These are phyloP conservation scores for Pogonomyrmex californicus DNA, from an alignment of 1,140 invertebrate species.

Conservation along the genomic window DNA sequence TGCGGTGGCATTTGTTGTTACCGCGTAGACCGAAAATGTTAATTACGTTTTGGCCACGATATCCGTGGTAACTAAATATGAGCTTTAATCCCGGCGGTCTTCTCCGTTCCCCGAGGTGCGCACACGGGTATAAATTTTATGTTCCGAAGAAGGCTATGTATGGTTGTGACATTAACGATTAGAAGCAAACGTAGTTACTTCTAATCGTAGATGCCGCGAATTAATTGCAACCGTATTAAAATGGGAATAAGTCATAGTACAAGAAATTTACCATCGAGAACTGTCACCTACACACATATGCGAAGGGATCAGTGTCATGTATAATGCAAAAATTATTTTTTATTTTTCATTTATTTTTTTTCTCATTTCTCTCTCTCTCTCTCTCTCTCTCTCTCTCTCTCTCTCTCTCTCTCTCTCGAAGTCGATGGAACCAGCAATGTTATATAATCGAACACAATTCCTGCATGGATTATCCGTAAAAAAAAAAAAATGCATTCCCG, in stretches of 20 bases:
- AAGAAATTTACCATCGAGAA: background rate
- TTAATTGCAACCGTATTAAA: background rate
- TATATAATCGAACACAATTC: background rate
- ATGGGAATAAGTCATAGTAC: background rate
- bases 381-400: background rate
- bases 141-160: background rate
- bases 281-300: background rate
- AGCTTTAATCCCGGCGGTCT: conserved; percentile 40
- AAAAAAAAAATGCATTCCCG: background rate
- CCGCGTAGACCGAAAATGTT: conserved; percentile 26
- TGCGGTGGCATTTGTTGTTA: conserved; percentile 48
- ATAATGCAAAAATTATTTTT: conserved; percentile 7
- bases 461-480: background rate
- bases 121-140: conserved; percentile 18
- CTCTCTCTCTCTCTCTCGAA: no score
- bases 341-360: background rate
- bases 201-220: background rate
- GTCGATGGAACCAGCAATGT: background rate
- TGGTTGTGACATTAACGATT: conserved; percentile 24
- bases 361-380: background rate
- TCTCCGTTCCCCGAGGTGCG: background rate
- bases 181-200: background rate
- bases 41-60: conserved; percentile 37
- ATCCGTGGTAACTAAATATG: background rate
- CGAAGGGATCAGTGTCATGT: background rate